A percentile compares a stretch with the other conserved stretches of the same genome.
These are phyloP conservation scores for Xylota sylvarum DNA, from an alignment of 2,888 invertebrate genomes.

Conservation along the genomic window DNA sequence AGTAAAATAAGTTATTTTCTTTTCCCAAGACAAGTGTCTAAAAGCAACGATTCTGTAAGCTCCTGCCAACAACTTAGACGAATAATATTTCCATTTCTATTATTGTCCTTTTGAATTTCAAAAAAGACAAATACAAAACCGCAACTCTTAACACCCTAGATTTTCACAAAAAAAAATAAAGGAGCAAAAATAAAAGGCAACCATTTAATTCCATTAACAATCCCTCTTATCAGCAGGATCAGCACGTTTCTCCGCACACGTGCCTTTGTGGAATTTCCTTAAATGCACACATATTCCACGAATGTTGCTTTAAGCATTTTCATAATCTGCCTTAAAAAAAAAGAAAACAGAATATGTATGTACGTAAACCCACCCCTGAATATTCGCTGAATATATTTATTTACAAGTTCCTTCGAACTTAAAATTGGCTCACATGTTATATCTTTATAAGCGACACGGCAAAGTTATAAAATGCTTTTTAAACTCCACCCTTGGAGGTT, in stretches of 20 bases:
- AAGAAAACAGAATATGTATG: too few relatives aligned
- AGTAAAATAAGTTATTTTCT: too few relatives aligned
- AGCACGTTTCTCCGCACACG: constrained; percentile 12
- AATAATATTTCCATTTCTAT: too few relatives aligned
- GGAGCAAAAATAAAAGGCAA: too few relatives aligned
- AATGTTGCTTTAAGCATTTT: background rate
- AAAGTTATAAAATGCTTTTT: background rate
- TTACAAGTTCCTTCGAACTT: constrained; percentile 6
- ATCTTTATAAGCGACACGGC: constrained; percentile 4
- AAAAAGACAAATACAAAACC: too few relatives aligned
- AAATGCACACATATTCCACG: background rate
- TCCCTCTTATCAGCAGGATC: background rate
- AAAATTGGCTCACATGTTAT: constrained; percentile 20
- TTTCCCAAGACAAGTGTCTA: too few relatives aligned
- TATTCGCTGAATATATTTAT: constrained; percentile 6
- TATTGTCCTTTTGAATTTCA: too few relatives aligned
- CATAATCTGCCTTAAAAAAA: background rate
- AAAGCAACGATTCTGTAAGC: too few relatives aligned
- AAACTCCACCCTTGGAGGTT: background rate
- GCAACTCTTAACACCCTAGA: too few relatives aligned
- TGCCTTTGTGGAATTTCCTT: background rate
- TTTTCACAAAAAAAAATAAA: too few relatives aligned
- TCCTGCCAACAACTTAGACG: too few relatives aligned
- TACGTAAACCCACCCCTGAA: background rate
- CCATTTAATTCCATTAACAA: constrained; percentile 22